Evolutionary conservation across 2,113 vertebrate genomes (phyloP), one percentile per base, ranked within the genome.

Genomic region (Macquaria ambigua): DNA sequence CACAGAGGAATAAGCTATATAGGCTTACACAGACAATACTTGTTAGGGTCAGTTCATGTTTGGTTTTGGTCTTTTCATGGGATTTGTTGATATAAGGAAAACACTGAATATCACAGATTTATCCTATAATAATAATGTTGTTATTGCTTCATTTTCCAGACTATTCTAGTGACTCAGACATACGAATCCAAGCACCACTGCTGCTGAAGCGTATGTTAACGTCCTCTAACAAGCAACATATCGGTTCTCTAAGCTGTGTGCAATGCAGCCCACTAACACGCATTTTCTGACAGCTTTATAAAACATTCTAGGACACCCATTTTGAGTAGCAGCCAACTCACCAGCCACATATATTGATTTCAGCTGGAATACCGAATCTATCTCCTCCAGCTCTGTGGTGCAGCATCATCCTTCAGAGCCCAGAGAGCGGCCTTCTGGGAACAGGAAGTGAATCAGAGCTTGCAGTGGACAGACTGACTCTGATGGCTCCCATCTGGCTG

Each of bases 401-500:
- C 87, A 67, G 89, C 80, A 71, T 61, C 88, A 92, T 90, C 84
- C 86, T 79, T 92, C 93, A 92, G 88, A 72, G 81, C 43, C 16
- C 77, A 58, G 91, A 85, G 83, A 85, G 55, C 39, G 37, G 90
- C 88, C 91, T 93, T 91, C 89, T 94, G 93, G 93, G 92, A 93
- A 93, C 93, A 91, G 93, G 91, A 94, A 92, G 94, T 93, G 92
- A 90, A 93, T 94, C 92, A 91, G 83, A 83, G 88, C 5, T 46
- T 82, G 87, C 79, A 85, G 88, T 62, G 91, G 91, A 91, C 91
- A 90, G 91, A 79, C 85, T 61, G 75, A 88, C 89, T 87, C 84
- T 81, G 92, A 93, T 92, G 91, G 92, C 89, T 94, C 92, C 93
- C 94, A 94, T 90, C 92, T 95, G 95, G 92, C 84, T 87, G 72